Evolutionary conservation across 2,113 vertebrate genomes (phyloP), one percentile per base, ranked within the genome.

Genomic region (Microcebus jonahi): DNA sequence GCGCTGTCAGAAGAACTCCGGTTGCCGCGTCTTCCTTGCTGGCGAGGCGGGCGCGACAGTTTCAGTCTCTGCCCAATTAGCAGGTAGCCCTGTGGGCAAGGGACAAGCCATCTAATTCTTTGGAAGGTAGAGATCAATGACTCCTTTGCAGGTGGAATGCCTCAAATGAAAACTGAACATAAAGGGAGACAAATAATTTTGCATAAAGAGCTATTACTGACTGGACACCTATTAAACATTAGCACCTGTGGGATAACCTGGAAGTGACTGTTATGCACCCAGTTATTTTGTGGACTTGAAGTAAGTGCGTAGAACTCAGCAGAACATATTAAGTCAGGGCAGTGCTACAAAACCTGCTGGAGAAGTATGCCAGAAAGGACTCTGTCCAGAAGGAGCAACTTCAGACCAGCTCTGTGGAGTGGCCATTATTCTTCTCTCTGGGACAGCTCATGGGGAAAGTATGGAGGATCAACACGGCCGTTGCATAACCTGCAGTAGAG

Each of bases 391-490:
- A 48, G 29, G 23, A 25, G 45, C 11, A 85, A 17, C 8, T 5
- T 6, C 23, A 71, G 39, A 8, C 6, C 9, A 9, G 31, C 23
- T 59, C 20, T 11, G 18, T 12, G 7, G 75, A 55, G 29, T 14
- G 34, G 0, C 4, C 34, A 36, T 7, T 27, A 8, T 61, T 53
- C 42, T 57, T 3, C 34, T 29, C 34, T 31, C 29, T 4, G 17
- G 0, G 5, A 31, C 55, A 5, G 55, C 75, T 55, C 25, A 0
- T 0, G 75, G 10, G 50, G 4, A 31, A 67, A 13, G 4, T 48
- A 18, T 23, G 27, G 39, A 55, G 50, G 7, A 29, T 8, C 34
- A 31, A 3, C 0, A 9, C 18, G 7, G 4, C 18, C 6, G 13
- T 15, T 31, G 27, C 4, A 5, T 7, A 45, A 14, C 70, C 29